Conservation (phyloP, 2,888 invertebrate species). For the Eurytoma californica region DNA sequence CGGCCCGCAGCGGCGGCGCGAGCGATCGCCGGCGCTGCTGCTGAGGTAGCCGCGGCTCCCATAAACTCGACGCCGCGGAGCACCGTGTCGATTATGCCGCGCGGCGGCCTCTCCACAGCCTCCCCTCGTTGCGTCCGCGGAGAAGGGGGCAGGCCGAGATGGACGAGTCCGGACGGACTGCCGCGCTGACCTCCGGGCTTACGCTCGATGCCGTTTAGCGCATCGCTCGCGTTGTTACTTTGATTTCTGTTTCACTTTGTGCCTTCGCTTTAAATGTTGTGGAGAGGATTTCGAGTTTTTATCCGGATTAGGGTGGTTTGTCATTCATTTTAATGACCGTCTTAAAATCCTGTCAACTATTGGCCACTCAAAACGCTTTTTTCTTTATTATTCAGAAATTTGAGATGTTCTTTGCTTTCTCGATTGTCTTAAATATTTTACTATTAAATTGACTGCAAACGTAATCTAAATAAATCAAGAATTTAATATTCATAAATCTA, state of each 20-base stretch:
- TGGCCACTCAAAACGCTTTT: too few relatives aligned
- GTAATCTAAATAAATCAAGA: too few relatives aligned
- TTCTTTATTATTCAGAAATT: too few relatives aligned
- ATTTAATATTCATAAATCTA: too few relatives aligned
- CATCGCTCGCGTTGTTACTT: conserved; percentile 9
- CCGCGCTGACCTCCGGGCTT: background rate
- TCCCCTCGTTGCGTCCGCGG: background rate
- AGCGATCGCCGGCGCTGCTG: conserved; percentile 5
- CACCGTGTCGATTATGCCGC: conserved; percentile 11
- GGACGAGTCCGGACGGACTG: background rate
- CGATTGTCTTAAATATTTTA: too few relatives aligned
- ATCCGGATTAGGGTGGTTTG: too few relatives aligned
- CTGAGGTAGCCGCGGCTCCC: conserved; percentile 25
- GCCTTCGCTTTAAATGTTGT: conserved; percentile 15
- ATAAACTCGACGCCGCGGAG: background rate
- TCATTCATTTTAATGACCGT: too few relatives aligned
- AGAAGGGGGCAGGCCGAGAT: too few relatives aligned
- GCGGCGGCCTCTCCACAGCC: background rate
- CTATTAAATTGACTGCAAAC: too few relatives aligned
- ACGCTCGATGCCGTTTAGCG: background rate
- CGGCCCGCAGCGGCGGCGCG: conserved; percentile 11
- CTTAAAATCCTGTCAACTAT: too few relatives aligned
- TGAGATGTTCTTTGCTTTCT: too few relatives aligned
- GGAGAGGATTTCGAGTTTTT: too few relatives aligned
- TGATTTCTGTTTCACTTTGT: conserved; percentile 39